phyloP scores from a whole-genome alignment of 2,113 vertebrate genomes.

The Corynorhinus townsendii region DNA sequence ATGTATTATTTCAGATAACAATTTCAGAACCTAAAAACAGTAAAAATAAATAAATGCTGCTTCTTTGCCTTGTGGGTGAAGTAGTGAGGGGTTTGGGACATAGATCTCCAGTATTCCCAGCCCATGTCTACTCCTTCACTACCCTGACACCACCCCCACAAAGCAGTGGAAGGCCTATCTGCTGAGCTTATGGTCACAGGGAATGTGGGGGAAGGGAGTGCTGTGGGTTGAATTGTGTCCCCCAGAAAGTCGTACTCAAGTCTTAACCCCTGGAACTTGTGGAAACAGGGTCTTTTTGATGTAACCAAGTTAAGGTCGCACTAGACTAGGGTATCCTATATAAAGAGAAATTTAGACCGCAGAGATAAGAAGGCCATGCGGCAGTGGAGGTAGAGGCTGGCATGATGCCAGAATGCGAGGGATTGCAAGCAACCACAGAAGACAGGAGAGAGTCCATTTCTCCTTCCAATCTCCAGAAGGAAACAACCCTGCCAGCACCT shows the following conservation, averaged over 20 bases:
- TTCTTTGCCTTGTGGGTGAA: neutral
- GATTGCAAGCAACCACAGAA: neutral
- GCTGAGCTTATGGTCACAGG: neutral
- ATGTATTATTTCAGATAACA: neutral
- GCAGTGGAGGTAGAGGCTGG: neutral
- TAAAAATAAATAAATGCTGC: neutral
- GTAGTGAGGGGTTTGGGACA: fast-evolving
- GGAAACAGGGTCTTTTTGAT: neutral
- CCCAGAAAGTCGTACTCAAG: neutral
- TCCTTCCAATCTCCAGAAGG: neutral
- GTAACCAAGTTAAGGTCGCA: neutral
- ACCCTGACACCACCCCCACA: neutral
- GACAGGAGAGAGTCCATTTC: neutral
- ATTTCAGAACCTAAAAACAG: neutral
- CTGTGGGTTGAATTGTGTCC: neutral
- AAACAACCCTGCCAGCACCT: neutral
- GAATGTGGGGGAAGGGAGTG: neutral
- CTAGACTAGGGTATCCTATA: neutral
- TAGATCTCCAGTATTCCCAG: neutral
- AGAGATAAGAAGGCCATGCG: neutral
- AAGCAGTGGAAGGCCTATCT: neutral
- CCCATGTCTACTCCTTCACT: neutral
- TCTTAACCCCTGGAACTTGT: neutral
- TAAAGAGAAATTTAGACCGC: neutral
- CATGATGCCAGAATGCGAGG: neutral